These are phyloP conservation scores for Phortica magna DNA, from an alignment of 2,888 invertebrate species.

Conservation along the genomic window DNA sequence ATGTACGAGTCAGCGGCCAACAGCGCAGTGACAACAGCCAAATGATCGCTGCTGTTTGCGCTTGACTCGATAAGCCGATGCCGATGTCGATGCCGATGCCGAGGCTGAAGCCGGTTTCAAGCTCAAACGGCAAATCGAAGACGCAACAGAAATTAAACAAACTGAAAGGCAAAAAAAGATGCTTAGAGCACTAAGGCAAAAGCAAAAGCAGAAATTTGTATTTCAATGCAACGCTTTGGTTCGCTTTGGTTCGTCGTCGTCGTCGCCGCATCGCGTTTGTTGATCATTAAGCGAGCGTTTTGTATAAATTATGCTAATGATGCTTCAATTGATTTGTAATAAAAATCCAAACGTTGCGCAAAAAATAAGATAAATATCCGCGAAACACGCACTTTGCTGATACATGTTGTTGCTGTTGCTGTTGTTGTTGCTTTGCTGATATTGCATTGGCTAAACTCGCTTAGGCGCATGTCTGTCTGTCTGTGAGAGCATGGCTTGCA, in stretches of 20 bases:
- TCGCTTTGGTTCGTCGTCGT: conserved; percentile 28
- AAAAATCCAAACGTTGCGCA: conserved; percentile 75
- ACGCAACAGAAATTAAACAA: background rate
- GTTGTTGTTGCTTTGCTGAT: conserved; percentile 33
- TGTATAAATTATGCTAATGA: conserved; percentile 79
- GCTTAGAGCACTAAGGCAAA: conserved; percentile 2
- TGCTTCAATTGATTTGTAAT: conserved; percentile 79
- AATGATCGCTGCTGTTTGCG: conserved; percentile 28
- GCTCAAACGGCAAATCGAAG: background rate
- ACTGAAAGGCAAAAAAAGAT: background rate
- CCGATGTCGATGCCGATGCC: background rate
- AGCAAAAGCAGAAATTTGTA: background rate
- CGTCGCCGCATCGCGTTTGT: conserved; percentile 36
- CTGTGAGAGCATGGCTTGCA: background rate
- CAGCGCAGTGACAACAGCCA: conserved; percentile 2
- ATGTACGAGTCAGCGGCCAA: background rate
- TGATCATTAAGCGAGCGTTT: conserved; percentile 78
- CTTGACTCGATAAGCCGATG: conserved; percentile 18
- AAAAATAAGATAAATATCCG: conserved; percentile 77
- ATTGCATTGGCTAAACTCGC: conserved; percentile 27
- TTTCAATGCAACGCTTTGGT: conserved; percentile 33
- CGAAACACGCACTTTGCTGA: conserved; percentile 74
- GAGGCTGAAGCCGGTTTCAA: background rate
- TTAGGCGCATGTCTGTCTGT: background rate
- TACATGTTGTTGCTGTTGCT: conserved; percentile 42